Percentiles rank a stretch among this genome's conserved stretches.
phyloP scores from a whole-genome alignment of 2,113 vertebrate species.

The Sigmodon hispidus region DNA sequence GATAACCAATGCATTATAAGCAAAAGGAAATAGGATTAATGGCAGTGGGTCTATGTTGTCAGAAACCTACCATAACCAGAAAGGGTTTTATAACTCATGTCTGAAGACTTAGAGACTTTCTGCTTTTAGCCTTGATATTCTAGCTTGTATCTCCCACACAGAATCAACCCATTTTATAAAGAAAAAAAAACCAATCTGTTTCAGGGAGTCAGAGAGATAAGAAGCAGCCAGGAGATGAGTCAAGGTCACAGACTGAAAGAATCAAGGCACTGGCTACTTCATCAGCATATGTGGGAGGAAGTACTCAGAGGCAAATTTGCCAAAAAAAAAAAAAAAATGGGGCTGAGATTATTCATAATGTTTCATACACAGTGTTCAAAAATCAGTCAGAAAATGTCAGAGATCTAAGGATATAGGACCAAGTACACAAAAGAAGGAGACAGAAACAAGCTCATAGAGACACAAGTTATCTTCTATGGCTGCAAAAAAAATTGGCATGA shows the following conservation, averaged over 20 bases:
- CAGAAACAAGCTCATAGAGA: not conserved
- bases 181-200: not conserved
- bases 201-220: conserved; percentile 32
- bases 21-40: not conserved
- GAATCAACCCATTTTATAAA: not conserved
- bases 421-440: not conserved
- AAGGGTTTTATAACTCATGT: not conserved
- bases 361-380: not conserved
- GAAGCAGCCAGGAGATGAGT: not conserved
- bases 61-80: not conserved
- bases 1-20: not conserved
- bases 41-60: not conserved
- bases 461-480: not conserved
- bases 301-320: not conserved
- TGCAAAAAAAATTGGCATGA: not conserved
- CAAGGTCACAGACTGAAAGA: not conserved
- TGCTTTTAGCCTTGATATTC: not conserved
- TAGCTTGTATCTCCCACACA: not conserved
- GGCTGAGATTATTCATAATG: not conserved
- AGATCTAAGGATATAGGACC: not conserved
- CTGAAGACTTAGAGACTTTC: not conserved
- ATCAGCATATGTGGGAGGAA: not conserved
- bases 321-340: not conserved
- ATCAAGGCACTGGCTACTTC: not conserved
- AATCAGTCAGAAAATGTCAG: not conserved